These are phyloP conservation scores for Melieria picta DNA, from an alignment of 2,888 invertebrate genomes.

Conservation along the genomic window DNA sequence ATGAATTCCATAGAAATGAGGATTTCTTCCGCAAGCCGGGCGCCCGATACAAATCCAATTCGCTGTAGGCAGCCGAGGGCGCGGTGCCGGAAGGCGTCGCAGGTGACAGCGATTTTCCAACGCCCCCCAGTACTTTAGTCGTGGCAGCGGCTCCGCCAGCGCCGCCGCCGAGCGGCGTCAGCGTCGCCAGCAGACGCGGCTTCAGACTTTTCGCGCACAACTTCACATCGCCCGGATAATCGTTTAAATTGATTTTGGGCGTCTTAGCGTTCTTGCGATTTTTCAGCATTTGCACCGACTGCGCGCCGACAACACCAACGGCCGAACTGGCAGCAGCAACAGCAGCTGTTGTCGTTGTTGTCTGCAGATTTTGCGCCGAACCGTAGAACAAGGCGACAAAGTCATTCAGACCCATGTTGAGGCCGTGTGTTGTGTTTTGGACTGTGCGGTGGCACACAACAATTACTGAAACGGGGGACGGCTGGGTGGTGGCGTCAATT, in stretches of 20 bases:
- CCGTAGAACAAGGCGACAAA: slow-evolving; percentile 65
- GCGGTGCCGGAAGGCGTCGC: slow-evolving; percentile 40
- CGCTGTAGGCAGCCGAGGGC: slow-evolving; percentile 48
- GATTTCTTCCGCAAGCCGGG: slow-evolving; percentile 56
- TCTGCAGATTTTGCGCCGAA: slow-evolving; percentile 60
- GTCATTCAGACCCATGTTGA: slow-evolving; percentile 64
- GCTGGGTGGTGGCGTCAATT: neutral
- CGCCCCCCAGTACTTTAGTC: slow-evolving; percentile 14
- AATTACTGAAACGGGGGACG: slow-evolving; percentile 5
- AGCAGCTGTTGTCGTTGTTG: slow-evolving; percentile 42
- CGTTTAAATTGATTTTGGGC: slow-evolving; percentile 58
- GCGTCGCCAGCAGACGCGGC: slow-evolving; percentile 39
- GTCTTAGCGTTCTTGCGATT: slow-evolving; percentile 60
- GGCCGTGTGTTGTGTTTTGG: neutral
- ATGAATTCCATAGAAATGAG: slow-evolving; percentile 64
- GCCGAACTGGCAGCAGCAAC: slow-evolving; percentile 16
- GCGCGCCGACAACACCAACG: slow-evolving; percentile 14
- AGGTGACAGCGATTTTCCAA: slow-evolving; percentile 36
- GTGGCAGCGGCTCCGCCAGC: slow-evolving; percentile 20
- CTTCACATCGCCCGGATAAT: slow-evolving; percentile 54
- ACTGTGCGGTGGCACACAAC: slow-evolving; percentile 22
- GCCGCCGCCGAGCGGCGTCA: slow-evolving; percentile 26
- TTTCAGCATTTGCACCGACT: slow-evolving; percentile 58
- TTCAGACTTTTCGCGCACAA: slow-evolving; percentile 45
- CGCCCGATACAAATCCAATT: slow-evolving; percentile 60